These are phyloP conservation scores for Pyrocoelia pectoralis DNA, from an alignment of 2,888 invertebrate species.

Conservation along the genomic window DNA sequence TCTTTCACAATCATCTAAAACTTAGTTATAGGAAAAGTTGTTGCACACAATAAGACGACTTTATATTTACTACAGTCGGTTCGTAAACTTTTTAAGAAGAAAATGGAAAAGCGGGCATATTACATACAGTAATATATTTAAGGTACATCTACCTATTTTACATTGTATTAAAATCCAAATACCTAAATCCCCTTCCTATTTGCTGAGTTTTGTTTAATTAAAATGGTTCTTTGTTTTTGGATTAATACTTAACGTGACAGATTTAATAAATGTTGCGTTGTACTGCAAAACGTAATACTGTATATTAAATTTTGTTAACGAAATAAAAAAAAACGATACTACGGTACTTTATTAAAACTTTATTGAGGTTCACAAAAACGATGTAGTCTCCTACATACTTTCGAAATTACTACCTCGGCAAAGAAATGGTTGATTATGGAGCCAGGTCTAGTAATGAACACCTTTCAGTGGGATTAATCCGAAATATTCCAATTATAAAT, in stretches of 20 bases:
- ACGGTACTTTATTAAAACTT: no score
- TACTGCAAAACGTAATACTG: neutral
- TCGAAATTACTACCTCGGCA: no score
- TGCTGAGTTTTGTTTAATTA: slow-evolving; percentile 5
- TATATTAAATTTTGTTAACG: neutral
- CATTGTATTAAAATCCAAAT: neutral
- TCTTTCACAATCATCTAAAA: slow-evolving; percentile 19
- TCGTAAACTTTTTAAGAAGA: neutral
- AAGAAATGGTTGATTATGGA: no score
- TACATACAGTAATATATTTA: neutral
- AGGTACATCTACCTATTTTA: neutral
- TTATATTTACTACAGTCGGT: slow-evolving; percentile 11
- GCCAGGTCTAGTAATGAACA: no score
- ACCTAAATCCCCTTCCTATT: neutral
- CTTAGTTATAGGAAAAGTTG: slow-evolving; percentile 11
- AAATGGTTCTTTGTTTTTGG: neutral
- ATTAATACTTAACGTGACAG: neutral
- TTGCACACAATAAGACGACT: slow-evolving; percentile 5
- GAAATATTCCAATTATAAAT: no score
- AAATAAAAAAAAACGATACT: neutral
- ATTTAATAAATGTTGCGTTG: neutral
- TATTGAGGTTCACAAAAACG: no score
- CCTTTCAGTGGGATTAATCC: no score
- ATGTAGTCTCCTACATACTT: no score
- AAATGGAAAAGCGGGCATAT: neutral